Evolutionary conservation across 2,113 vertebrate species (phyloP), one percentile per base, ranked within the genome.

Genomic region (Nymphicus hollandicus): DNA sequence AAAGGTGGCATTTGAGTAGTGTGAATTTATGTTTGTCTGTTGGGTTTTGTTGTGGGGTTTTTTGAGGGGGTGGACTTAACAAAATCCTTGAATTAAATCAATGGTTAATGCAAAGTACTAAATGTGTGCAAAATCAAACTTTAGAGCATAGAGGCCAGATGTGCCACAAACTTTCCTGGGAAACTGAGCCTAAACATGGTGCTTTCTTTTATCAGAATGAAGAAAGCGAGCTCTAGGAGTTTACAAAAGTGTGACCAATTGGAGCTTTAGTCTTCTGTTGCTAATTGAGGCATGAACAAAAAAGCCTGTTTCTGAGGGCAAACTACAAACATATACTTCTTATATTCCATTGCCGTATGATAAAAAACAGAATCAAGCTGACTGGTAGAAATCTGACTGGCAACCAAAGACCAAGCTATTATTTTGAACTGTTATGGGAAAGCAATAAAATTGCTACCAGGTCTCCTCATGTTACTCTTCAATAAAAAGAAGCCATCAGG

Each of bases 401-500:
- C 96, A 98, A 98, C 94, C 96, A 96, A 97, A 98, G 96, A 97
- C 93, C 86, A 95, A 86, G 95, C 97, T 97, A 98, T 98, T 98
- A 98, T 98, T 98, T 97, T 96, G 97, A 97, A 97, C 95, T 97
- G 97, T 97, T 98, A 97, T 85, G 97, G 98, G 97, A 98, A 98
- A 93, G 96, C 97, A 98, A 95, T 98, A 97, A 98, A 98, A 98
- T 98, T 98, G 98, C 98, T 98, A 98, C 98, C 97, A 98, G 97
- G 97, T 98, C 98, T 98, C 96, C 98, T 98, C 97, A 96, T 96
- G 97, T 98, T 98, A 98, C 97, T 97, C 97, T 98, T 98, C 98
- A 98, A 98, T 98, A 97, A 98, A 98, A 98, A 97, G 91, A 98
- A 98, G 94, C 95, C 98, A 98, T 97, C 24, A 55, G 98, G 97